Base-by-base conservation (phyloP, 1,140 invertebrate genomes). In the Apis mellifera region DNA sequence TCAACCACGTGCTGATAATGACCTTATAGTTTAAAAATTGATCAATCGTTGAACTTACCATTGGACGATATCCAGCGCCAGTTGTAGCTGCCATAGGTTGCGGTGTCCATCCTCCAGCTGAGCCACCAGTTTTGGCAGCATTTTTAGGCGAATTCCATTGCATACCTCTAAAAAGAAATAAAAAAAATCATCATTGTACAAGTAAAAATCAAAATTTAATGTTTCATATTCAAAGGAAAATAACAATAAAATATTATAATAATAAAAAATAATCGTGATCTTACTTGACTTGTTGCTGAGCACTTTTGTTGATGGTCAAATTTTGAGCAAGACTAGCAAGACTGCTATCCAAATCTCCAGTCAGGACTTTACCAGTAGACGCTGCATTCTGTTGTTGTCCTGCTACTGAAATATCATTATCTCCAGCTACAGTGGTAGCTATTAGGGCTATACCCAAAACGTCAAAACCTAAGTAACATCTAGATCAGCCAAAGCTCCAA, bases 271-370 rank as follows among this genome's bases (percentile, higher is more conserved):
- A 57, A 19, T 12, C 13, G 15, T 15, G 7, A 26, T 17, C 96
- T 95, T 95, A 97, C 96, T 97, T 96, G 85, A 96, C 95, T 90
- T 95, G 95, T 82, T 95, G 95, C 83, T 96, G 95, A n/a, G 95
- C 95, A 86, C 95, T 95, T 93, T 97, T 98, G 92, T 98, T 98
- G 84, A 99, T 98, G 90, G 97, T 96, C 77, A 99, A 95, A 95
- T 99, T 99, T 94, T 98, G 97, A 82, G 98, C 98, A 83, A 99
- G 94, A 78, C 96, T 97, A 71, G 98, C 98, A 66, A 99, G 95
- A 89, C 97, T 98, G 77, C 97, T 97, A 93, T 99, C 98, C 90
- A 99, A 95, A 94, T 99, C 98, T 72, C 97, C 97, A 32, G 98
- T 98, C 82, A 99, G 95, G 81, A 98, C 96, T 93, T 97, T 97